Evolutionary conservation across 2,797 vertebrate genomes (phyloP), one percentile per base, ranked within the genome.

Genomic region (Microcaecilia unicolor): DNA sequence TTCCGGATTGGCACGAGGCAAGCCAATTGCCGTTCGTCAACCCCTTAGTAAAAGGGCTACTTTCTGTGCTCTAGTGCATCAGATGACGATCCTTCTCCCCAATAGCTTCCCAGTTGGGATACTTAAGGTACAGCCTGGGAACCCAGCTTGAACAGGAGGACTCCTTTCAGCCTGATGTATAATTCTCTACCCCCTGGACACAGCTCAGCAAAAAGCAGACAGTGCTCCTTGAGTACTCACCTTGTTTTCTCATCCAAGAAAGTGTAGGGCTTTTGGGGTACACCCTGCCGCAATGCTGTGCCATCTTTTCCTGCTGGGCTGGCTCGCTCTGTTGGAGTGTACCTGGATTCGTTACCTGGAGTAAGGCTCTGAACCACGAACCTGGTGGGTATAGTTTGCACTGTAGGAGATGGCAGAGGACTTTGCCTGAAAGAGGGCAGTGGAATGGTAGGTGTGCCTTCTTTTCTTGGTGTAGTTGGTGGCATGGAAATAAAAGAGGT

Each of bases 191-290:
- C n/a, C n/a, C n/a, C n/a, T n/a, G n/a, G n/a, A n/a, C n/a, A n/a
- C n/a, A n/a, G n/a, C n/a, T n/a, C n/a, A n/a, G n/a, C n/a, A n/a
- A n/a, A n/a, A n/a, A n/a, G n/a, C n/a, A n/a, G n/a, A n/a, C n/a
- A n/a, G n/a, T n/a, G n/a, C n/a, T 18, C 15, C n/a, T 15, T 18
- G 6, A 5, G 3, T 22, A 20, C 80, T 88, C 70, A 92, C 96
- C 96, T 93, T 29, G 92, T 90, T 62, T 95, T 98, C 71, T 99
- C 96, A 1, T 99, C 96, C 87, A 99, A 81, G 58, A 99, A 99
- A 6, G 96, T 98, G 44, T 98, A 98, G 1, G 96, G 96, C 57
- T 99, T 99, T 72, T 99, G 96, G 18, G 93, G 93, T 10, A 91
- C 83, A 0, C 92, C 96, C 56, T 93, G 93, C 15, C 92, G 84